Evolutionary conservation across 2,113 vertebrate species (phyloP), one percentile per base, ranked within the genome.

Genomic region (Poecile atricapillus): DNA sequence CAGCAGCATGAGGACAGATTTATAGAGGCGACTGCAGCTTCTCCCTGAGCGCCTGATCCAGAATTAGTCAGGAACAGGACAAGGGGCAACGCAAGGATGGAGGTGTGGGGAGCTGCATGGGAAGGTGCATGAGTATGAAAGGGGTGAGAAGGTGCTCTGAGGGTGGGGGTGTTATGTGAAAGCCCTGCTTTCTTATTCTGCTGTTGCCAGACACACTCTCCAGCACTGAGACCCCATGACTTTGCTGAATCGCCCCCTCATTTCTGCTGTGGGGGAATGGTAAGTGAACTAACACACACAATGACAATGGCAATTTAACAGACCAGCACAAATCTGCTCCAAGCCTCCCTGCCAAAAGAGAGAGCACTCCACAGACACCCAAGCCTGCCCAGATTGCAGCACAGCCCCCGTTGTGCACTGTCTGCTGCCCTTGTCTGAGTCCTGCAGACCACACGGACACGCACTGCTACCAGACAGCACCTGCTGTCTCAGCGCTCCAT

Each of bases 401-500:
- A 76, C 18, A 67, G 68, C 15, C 62, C 77, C 50, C 5, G 17
- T 43, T 3, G n/a, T 6, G 39, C 35, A 33, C 52, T 56, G 88
- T 56, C 91, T 87, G 71, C 81, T 88, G 81, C 68, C 93, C 93
- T 95, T 85, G 82, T 84, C 94, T 74, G 71, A 75, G 69, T 46
- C 67, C 76, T 16, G 15, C 65, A 94, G 47, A 71, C 47, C 1
- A 10, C 76, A 60, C 0, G 7, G 85, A 64, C 3, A 5, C 1
- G 2, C 1, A 2, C 76, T 0, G 22, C 65, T 93, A 16, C 28
- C 85, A 89, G 84, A 81, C 65, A 88, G 52, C 23, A 47, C n/a
- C 71, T 74, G 65, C 79, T 5, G 2, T 27, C 64, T 83, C 82
- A 31, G 73, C 1, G 0, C 44, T 93, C 49, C 16, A 18, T 63